Evolutionary conservation across 64 coral and sea anemone genomes (phyloP).

Genomic region (Montipora capricornis): DNA sequence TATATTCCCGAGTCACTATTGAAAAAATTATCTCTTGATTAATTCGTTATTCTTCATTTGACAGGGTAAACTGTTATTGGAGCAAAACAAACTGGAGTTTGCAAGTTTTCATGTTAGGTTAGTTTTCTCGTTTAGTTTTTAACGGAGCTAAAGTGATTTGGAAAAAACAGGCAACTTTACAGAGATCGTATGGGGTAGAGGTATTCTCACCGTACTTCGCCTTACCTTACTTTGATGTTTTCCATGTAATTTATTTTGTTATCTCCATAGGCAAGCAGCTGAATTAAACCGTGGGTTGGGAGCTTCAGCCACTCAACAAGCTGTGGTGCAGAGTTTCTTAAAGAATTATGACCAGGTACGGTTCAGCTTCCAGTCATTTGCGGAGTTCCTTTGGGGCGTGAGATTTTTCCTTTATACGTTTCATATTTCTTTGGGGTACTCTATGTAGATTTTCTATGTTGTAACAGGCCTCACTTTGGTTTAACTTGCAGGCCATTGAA

Average conservation of each 20-base stretch:
- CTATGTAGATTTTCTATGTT: not conserved
- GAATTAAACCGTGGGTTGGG: slow-evolving; percentile 93
- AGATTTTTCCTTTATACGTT: not conserved
- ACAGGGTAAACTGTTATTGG: slow-evolving; percentile 93
- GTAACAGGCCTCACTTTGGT: not conserved
- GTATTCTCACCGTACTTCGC: no score
- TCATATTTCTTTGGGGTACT: not conserved
- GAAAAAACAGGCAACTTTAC: no score
- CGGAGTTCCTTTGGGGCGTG: no score
- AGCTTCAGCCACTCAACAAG: slow-evolving; percentile 94
- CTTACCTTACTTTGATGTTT: no score
- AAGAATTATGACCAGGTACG: slow-evolving; percentile 93
- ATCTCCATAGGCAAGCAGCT: slow-evolving; percentile 83
- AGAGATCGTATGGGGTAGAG: no score
- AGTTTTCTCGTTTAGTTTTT: not conserved
- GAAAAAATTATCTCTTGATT: no score
- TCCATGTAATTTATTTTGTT: not conserved
- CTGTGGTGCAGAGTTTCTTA: slow-evolving; percentile 94
- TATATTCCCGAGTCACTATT: no score
- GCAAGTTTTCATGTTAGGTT: slow-evolving; percentile 98
- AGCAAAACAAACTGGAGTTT: slow-evolving; percentile 93
- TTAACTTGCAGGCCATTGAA: slow-evolving; percentile 76
- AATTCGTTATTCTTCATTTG: not conserved
- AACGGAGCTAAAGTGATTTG: not conserved
- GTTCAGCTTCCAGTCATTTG: not conserved